Conservation (phyloP, 2,888 invertebrate species). For the Apotomis turbidana region DNA sequence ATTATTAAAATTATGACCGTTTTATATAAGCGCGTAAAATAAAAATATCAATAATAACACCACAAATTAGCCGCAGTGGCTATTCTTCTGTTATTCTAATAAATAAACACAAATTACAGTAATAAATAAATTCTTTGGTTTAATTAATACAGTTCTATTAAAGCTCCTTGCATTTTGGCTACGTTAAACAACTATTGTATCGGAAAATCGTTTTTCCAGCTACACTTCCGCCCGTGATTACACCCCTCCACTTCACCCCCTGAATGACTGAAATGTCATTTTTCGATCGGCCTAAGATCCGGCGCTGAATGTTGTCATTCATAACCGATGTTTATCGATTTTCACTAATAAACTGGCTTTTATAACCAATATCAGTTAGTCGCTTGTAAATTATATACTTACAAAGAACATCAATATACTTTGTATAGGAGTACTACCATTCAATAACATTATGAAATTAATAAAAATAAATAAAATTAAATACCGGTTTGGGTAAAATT, state of each 20-base stretch:
- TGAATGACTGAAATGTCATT: constrained; percentile 68
- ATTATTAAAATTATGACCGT: constrained; percentile 31
- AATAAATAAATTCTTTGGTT: constrained; percentile 42
- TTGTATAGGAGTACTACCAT: neutral
- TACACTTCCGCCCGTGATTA: constrained; percentile 55
- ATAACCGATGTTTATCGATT: constrained; percentile 29
- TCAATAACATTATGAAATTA: neutral
- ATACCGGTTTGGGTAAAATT: neutral
- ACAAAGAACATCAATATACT: neutral
- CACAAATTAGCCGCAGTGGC: constrained; percentile 57
- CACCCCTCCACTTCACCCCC: constrained; percentile 61
- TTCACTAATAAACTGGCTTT: neutral
- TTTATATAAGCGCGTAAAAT: constrained; percentile 48
- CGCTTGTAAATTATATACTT: too few species aligned
- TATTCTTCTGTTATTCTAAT: constrained; percentile 29
- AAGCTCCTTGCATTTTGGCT: constrained; percentile 54
- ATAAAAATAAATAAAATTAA: neutral
- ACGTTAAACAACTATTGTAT: constrained; percentile 57
- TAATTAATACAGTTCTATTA: constrained; percentile 47
- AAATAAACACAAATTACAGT: constrained; percentile 36
- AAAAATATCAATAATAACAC: constrained; percentile 66
- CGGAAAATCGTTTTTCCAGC: constrained; percentile 60
- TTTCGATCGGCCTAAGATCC: constrained; percentile 67
- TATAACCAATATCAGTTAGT: neutral
- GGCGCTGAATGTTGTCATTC: constrained; percentile 20